These are phyloP conservation scores for Catocala nupta DNA, from an alignment of 2,888 invertebrate genomes.

Conservation along the genomic window DNA sequence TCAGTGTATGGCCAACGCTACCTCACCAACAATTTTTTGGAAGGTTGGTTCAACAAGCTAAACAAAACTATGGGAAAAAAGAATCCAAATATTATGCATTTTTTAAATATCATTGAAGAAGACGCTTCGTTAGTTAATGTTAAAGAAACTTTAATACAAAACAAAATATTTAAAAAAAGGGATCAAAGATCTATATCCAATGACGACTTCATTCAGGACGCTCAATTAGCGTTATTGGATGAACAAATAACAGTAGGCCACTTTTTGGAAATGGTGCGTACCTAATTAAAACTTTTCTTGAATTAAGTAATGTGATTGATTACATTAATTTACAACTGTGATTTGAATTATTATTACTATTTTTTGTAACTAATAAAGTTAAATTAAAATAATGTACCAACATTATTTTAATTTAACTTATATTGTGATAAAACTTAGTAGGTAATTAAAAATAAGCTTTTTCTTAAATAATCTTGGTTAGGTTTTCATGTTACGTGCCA, in stretches of 20 bases:
- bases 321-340: too few relatives aligned
- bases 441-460: too few relatives aligned
- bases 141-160: slow-evolving; percentile 16
- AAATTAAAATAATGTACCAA: too few relatives aligned
- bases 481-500: too few relatives aligned
- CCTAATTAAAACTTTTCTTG: too few relatives aligned
- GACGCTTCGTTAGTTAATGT: slow-evolving; percentile 21
- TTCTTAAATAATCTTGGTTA: too few relatives aligned
- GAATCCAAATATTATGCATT: slow-evolving; percentile 23
- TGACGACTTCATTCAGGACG: slow-evolving; percentile 22
- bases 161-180: slow-evolving; percentile 17
- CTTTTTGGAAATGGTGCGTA: slow-evolving; percentile 15
- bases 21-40: slow-evolving; percentile 22
- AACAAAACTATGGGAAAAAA: slow-evolving; percentile 23
- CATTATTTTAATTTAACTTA: too few relatives aligned
- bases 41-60: slow-evolving; percentile 22
- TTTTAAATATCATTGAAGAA: slow-evolving; percentile 17
- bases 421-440: too few relatives aligned
- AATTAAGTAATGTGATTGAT: too few relatives aligned
- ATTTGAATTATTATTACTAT: too few relatives aligned
- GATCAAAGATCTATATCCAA: slow-evolving; percentile 13
- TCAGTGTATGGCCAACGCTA: slow-evolving; percentile 22
- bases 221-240: slow-evolving; percentile 20
- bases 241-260: slow-evolving; percentile 19
- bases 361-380: too few relatives aligned